Base-by-base conservation (phyloP, 2,888 invertebrate species). In the Drosophila cognata region DNA sequence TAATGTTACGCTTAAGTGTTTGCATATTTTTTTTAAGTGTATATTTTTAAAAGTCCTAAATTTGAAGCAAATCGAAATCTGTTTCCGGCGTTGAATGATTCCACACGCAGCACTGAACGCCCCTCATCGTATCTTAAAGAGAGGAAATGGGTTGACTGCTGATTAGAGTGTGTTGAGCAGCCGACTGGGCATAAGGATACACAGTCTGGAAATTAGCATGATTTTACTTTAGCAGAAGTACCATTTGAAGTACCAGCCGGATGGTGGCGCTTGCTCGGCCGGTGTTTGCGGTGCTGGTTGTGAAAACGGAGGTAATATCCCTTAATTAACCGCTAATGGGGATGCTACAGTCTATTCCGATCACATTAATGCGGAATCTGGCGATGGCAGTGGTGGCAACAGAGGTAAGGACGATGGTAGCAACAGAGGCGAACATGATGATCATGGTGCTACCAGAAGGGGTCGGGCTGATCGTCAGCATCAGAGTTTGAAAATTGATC, bases 231-330 rank as follows among this genome's bases (percentile, higher is more conserved):
- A 71, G 58, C 83, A 80, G 35, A 88, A 83, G 70, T 88, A 87
- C 61, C 88, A 88, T 31, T 85, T 81, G 86, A 90, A 88, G 29
- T 90, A 90, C 81, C 60, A 90, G 81, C 75, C 81, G 36, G 57
- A 79, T 41, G 75, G n/a, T 11, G 51, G 38, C 13, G 33, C 16
- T 16, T 21, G 25, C 16, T 5, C 28, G 31, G n/a, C 3, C 31
- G 52, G 31, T 51, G n/a, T 10, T 7, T 2, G 16, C 18, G 21
- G 8, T 33, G 16, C n/a, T n/a, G 31, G 16, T 46, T 25, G 16
- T 7, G 16, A 46, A 25, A 46, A 25, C 25, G 46, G 25, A 46
- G 25, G 8, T 8, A 46, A 46, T 46, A 25, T 25, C 28, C 46
- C 46, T 25, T 25, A 46, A 46, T 46, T 46, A 46, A 8, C 7